These are phyloP conservation scores for Montipora sp. DNA, from an alignment of 64 coral and sea anemone genomes.

Conservation along the genomic window DNA sequence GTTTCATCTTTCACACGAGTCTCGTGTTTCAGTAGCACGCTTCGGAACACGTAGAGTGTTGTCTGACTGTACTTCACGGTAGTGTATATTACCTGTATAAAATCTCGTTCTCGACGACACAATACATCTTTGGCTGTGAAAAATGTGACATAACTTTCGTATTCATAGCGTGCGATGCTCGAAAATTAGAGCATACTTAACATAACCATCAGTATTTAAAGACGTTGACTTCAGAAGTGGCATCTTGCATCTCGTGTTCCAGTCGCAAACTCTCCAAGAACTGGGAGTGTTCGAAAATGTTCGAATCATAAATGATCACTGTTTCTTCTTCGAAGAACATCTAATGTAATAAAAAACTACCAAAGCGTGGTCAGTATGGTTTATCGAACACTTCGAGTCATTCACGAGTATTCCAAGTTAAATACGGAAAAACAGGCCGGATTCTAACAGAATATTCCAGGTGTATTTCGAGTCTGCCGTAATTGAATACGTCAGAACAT, in stretches of 20 bases:
- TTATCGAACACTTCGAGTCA: background rate
- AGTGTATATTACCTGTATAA: background rate
- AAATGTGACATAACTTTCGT: background rate
- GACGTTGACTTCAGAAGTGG: background rate
- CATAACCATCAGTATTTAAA: background rate
- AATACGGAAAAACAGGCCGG: no score
- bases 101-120: no score
- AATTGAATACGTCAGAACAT: no score
- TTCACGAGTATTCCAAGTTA: no score
- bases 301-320: background rate
- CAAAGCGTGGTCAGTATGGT: background rate
- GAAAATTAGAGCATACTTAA: background rate
- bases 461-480: no score
- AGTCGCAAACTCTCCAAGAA: slow-evolving; percentile 9
- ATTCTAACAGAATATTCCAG: no score
- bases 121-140: background rate
- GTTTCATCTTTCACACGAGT: background rate
- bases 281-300: slow-evolving; percentile 4
- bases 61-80: background rate
- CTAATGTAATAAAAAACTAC: background rate
- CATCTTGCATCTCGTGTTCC: background rate
- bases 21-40: background rate
- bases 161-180: background rate
- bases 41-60: background rate
- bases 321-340: background rate